A percentile compares a stretch with the other conserved stretches of the same genome.
Evolutionary conservation across 2,113 vertebrate species (phyloP).

Genomic region (Psilopsiagon aymara): DNA sequence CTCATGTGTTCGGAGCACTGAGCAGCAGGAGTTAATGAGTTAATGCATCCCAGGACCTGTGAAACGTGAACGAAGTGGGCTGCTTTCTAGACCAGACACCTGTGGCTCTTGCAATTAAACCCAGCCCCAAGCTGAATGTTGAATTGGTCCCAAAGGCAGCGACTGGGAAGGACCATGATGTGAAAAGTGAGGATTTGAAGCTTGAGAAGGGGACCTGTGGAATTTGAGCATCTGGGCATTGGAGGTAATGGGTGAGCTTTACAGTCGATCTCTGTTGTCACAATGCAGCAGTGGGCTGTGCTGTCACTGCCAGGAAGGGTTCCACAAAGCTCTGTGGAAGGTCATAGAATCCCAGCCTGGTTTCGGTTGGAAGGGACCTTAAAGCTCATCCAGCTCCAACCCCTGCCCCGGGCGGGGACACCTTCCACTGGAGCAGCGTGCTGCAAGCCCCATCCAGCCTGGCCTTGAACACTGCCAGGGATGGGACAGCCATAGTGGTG

Average conservation of each 20-base stretch:
- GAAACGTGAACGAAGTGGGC: not conserved
- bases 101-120: not conserved
- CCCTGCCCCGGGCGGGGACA: not conserved
- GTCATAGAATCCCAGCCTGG: not conserved
- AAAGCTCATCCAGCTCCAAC: not conserved
- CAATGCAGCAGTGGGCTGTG: not conserved
- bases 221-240: not conserved
- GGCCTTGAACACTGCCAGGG: too few relatives aligned
- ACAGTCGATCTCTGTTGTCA: not conserved
- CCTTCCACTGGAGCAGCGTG: not conserved
- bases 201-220: not conserved
- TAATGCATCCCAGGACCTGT: not conserved
- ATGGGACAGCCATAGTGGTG: too few relatives aligned
- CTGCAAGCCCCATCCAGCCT: not conserved
- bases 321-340: not conserved
- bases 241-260: not conserved
- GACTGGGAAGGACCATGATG: not conserved
- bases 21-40: not conserved
- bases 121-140: not conserved
- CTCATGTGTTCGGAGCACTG: not conserved
- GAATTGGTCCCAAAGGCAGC: not conserved
- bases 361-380: not conserved
- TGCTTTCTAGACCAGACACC: not conserved
- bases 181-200: not conserved
- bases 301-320: not conserved